Base-by-base conservation (phyloP, 2,888 invertebrate genomes). In the Dastarcus helophoroides region DNA sequence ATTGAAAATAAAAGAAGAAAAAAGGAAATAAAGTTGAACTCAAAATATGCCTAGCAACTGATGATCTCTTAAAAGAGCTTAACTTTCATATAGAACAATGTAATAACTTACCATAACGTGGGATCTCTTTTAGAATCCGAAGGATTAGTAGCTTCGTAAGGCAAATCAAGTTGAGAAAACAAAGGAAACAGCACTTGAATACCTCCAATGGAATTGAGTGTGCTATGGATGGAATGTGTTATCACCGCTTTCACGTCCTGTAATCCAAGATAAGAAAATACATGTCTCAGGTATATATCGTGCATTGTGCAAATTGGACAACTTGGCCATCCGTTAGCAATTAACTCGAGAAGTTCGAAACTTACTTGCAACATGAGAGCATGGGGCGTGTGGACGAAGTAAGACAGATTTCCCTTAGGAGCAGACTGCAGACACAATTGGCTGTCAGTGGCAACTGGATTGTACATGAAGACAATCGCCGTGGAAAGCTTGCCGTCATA, bases 161-260 rank as follows among this genome's bases (percentile, higher is more conserved):
- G 84, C 69, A 91, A 73, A 65, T 98, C 97, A 55, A 98, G 71
- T 65, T 98, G 97, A 14, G 93, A 88, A 67, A 98, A 97, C 51
- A 98, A 70, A 40, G 98, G 97, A 66, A 97, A 94, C 43, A 98
- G 70, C 54, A 97, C 93, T 69, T 90, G 93, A 56, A 98, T 93
- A 39, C 98, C 98, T 40, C 98, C 98, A 56, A 99, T 88, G 32
- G 97, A 97, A 67, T 98, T 97, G 51, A 98, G 72, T 17, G 97
- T 95, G 65, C 91, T 91, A 71, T 97, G 94, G 67, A 98, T 95
- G 56, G 95, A 95, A 69, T 95, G 91, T 38, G 98, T 98, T 57
- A 95, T 86, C 53, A 99, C 93, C 48, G 98, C 95, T 71, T 95
- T 95, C 51, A 98, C 97, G 61, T 95, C 95, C 91, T 94, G 68